These are phyloP conservation scores for Euzetes globulus DNA, from an alignment of 2,888 invertebrate species.

Conservation along the genomic window DNA sequence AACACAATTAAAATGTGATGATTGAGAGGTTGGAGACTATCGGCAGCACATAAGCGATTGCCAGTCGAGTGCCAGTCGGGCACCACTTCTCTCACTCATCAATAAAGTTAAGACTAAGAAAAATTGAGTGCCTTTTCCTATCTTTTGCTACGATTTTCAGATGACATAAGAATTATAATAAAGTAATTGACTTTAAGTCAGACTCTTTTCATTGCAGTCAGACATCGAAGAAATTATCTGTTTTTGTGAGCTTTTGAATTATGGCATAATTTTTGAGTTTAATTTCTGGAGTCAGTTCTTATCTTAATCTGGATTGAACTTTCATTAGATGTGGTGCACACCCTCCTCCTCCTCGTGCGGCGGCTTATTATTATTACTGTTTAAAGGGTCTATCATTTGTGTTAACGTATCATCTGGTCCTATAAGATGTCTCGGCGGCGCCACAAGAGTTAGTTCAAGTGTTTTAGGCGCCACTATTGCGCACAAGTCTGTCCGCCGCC, in stretches of 20 bases:
- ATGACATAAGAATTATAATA: not conserved
- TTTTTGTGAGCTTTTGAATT: not conserved
- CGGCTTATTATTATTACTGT: constrained; percentile 10
- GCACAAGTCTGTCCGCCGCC: constrained; percentile 21
- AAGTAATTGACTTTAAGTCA: not conserved
- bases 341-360: not conserved
- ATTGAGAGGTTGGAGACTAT: not conserved
- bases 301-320: constrained; percentile 13
- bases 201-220: not conserved
- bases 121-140: not conserved
- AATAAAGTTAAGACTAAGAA: not conserved
- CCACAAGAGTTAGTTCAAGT: constrained; percentile 22
- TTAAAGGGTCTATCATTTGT: constrained; percentile 14
- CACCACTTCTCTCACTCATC: constrained; percentile 19
- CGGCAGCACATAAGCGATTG: not conserved
- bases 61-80: constrained; percentile 9
- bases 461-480: constrained; percentile 17
- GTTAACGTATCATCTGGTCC: not conserved
- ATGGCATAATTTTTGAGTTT: not conserved
- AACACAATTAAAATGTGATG: constrained; percentile 18
- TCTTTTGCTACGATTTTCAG: no score
- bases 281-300: not conserved
- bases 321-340: constrained; percentile 5
- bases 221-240: not conserved
- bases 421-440: constrained; percentile 10